Evolutionary conservation across 2,888 invertebrate species (phyloP).

Genomic region (Willowsia nigromaculata): DNA sequence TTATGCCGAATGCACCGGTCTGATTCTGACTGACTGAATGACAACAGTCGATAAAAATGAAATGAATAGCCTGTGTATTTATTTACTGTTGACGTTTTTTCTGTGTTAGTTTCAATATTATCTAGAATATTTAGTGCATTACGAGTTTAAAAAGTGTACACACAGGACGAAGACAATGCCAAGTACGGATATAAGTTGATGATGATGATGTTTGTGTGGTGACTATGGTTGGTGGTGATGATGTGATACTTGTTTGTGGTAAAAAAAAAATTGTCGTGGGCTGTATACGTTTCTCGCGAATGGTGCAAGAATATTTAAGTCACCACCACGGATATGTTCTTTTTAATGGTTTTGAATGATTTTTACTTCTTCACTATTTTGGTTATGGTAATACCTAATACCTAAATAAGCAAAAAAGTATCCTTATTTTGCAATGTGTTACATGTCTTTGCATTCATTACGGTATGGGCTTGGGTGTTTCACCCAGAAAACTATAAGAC

Average conservation of each 20-base stretch:
- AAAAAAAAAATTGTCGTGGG: slow-evolving; percentile 2
- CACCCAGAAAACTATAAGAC: too few species aligned
- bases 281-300: background rate
- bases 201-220: background rate
- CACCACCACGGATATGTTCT: background rate
- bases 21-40: slow-evolving; percentile 14
- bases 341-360: background rate
- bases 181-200: slow-evolving; percentile 4
- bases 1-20: slow-evolving; percentile 31
- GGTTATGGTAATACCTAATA: background rate
- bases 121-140: background rate
- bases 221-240: background rate
- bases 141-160: background rate
- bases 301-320: background rate
- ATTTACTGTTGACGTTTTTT: slow-evolving; percentile 14
- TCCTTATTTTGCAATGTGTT: background rate
- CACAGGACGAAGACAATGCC: background rate
- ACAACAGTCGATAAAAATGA: slow-evolving; percentile 30
- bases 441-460: background rate
- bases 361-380: background rate
- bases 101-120: background rate
- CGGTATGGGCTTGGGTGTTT: too few species aligned
- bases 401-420: background rate
- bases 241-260: background rate
- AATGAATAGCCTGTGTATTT: background rate